Conservation (phyloP, 2,888 invertebrate genomes). For the Brachyptera risi region DNA sequence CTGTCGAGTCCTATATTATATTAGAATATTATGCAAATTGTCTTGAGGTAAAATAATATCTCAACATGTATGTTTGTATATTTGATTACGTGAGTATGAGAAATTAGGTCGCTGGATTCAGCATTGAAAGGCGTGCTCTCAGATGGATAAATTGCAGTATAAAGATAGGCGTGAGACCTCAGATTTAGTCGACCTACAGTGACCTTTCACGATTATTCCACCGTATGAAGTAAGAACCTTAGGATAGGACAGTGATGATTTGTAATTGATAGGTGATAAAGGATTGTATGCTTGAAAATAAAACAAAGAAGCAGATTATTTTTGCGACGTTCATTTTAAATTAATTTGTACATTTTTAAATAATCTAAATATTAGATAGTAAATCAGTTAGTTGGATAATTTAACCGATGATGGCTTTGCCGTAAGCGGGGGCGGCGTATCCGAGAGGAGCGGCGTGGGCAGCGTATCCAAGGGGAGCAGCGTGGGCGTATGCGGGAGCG, state of each 20-base stretch:
- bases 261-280: too few species aligned
- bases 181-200: background rate
- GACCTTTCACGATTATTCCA: background rate
- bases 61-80: too few species aligned
- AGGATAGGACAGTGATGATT: too few species aligned
- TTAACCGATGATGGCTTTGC: slow-evolving; percentile 28
- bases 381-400: slow-evolving; percentile 3
- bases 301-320: background rate
- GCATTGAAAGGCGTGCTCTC: too few species aligned
- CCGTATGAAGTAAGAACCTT: too few species aligned
- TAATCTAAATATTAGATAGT: slow-evolving; percentile 12
- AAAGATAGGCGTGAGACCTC: slow-evolving; percentile 1
- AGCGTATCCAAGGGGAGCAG: slow-evolving; percentile 10
- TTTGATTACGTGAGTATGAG: too few species aligned
- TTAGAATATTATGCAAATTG: too few species aligned
- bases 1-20: too few species aligned
- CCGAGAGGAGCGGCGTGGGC: slow-evolving; percentile 10
- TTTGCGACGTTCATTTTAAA: slow-evolving; percentile 12
- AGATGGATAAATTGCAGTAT: too few species aligned
- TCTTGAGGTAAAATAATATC: too few species aligned
- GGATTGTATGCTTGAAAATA: background rate
- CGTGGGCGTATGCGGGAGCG: slow-evolving; percentile 1
- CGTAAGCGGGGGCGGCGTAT: slow-evolving; percentile 21
- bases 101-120: too few species aligned
- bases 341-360: slow-evolving; percentile 13